Evolutionary conservation across 2,888 invertebrate species (phyloP), one percentile per base, ranked within the genome.

Genomic region (Harmothoe impar): DNA sequence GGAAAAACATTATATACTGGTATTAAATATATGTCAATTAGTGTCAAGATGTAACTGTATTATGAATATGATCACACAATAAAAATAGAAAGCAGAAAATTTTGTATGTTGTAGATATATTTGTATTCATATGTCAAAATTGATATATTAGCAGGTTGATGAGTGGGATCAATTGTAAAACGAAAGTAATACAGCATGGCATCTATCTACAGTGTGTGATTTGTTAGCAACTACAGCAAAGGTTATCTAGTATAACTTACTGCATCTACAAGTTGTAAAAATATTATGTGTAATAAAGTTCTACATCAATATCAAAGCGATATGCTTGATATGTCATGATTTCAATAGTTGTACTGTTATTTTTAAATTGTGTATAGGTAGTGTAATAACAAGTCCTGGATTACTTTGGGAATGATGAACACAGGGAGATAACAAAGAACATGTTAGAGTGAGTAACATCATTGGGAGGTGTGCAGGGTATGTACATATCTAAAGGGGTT

Each of bases 111-210:
- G 31, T 77, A 77, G 62, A 62, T 25, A 29, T 29, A 77, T n/a
- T n/a, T 25, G 25, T 77, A 77, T 77, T 29, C 25, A 29, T 81
- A 81, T 81, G 33, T 81, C 33, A 43, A 81, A 81, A 81, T 81
- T 81, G 33, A 23, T 23, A 81, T 35, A 81, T 15, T 25, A 35
- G 81, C 17, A 23, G 81, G 81, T 33, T 3, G 81, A 81, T 43
- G 33, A 81, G 72, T 72, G 31, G 29, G 72, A 29, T 43, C 3
- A 43, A 43, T 7, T 43, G 43, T 31, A 77, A 77, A 33, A 81
- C 17, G 35, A 23, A 10, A 81, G 81, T 23, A 81, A 77, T 77
- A 77, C 17, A 77, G 77, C n/a, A 31, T 77, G 77, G 72, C 29
- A 72, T n/a, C 25, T 72, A 29, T 29, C 25, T 15, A 25, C 25